A percentile compares a stretch with the other conserved stretches of the same genome.
Evolutionary conservation across 1,140 invertebrate species (phyloP).

Genomic region (Homalodisca vitripennis): DNA sequence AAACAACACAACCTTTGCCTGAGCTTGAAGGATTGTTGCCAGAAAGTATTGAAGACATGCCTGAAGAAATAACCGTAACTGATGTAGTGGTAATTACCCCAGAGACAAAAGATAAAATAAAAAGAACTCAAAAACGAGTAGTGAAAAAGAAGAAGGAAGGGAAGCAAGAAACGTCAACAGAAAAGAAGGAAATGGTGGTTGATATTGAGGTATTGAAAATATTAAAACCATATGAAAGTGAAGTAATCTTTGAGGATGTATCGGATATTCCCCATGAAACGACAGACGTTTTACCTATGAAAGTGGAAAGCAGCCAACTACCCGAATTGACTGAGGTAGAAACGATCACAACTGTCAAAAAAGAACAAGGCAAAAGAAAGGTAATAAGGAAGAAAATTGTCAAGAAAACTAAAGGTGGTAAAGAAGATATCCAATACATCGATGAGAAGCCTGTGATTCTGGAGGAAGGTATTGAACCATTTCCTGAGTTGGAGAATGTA

Average conservation of each 20-base stretch:
- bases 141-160: conserved; percentile 41
- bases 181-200: conserved; percentile 45
- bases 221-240: neutral
- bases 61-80: conserved; percentile 27
- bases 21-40: conserved; percentile 44
- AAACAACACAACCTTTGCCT: conserved; percentile 40
- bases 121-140: conserved; percentile 43
- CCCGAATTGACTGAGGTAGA: conserved; percentile 39
- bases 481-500: conserved; percentile 31
- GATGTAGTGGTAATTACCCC: conserved; percentile 40
- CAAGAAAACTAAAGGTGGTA: conserved; percentile 34
- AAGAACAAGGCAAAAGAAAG: conserved; percentile 13
- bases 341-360: conserved; percentile 34
- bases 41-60: neutral
- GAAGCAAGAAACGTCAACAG: conserved; percentile 39
- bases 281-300: neutral
- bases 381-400: conserved; percentile 28
- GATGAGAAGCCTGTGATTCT: conserved; percentile 32
- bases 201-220: conserved; percentile 39
- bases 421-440: conserved; percentile 42
- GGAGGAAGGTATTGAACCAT: conserved; percentile 37
- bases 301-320: neutral
- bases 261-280: neutral
- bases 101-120: conserved; percentile 34
- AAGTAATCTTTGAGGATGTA: conserved; percentile 20